phyloP scores from a whole-genome alignment of 2,888 invertebrate genomes.

The Trachelus troglodyta region DNA sequence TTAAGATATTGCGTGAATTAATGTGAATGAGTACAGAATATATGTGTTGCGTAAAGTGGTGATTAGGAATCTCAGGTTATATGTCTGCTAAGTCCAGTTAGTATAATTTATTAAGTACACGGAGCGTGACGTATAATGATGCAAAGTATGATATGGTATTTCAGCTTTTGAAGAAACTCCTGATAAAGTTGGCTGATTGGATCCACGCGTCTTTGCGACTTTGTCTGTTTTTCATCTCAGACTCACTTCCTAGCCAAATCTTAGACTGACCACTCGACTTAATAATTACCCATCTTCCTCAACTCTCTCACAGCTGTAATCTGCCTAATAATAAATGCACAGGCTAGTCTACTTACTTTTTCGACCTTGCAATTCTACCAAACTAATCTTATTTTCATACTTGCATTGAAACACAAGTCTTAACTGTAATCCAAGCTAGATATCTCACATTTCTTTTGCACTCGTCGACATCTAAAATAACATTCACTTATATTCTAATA shows the following conservation, averaged over 20 bases:
- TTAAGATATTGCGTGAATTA: not conserved
- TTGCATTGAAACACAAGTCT: not conserved
- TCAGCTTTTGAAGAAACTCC: conserved; percentile 32
- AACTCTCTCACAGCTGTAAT: conserved; percentile 17
- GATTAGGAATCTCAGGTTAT: not conserved
- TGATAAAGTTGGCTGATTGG: conserved; percentile 31
- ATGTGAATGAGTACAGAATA: not conserved
- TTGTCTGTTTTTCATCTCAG: conserved; percentile 21
- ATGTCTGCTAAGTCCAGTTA: not conserved
- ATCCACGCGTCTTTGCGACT: conserved; percentile 22
- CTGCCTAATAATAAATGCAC: conserved; percentile 16
- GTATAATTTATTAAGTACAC: not conserved
- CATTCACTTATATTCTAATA: not conserved
- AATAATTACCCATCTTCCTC: not conserved
- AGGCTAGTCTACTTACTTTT: conserved; percentile 4
- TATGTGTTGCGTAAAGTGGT: not conserved
- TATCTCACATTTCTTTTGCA: not conserved
- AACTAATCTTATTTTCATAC: not conserved
- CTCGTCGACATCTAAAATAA: not conserved
- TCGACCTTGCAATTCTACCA: conserved; percentile 1
- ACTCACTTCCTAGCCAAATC: conserved; percentile 18
- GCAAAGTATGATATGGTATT: conserved; percentile 11
- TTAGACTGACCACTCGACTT: conserved; percentile 16
- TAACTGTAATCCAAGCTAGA: not conserved
- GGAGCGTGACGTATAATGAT: conserved; percentile 8